Base-by-base conservation (phyloP, 2,888 invertebrate genomes). In the Amphipyra tragopoginis region DNA sequence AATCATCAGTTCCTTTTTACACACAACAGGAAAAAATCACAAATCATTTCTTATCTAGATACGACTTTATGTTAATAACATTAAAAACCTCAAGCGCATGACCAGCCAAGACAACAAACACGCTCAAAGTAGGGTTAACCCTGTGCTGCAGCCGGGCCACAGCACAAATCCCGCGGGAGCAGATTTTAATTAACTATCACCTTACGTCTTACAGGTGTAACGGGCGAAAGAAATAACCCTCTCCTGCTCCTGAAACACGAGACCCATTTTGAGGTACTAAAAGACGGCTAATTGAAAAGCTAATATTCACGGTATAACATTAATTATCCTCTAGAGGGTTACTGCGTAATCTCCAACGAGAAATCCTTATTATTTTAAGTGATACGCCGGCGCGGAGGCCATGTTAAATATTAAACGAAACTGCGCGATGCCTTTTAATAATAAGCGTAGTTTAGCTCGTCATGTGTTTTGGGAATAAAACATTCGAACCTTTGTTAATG, bases 231-330 rank as follows among this genome's bases (percentile, higher is more conserved):
- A 88, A 90, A 89, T 85, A 86, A 85, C 86, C 67, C 57, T 51
- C 67, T 49, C 66, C 58, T 64, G 72, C 77, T 74, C 75, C 75
- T 75, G 88, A 79, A 89, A 90, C 89, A 83, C 78, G 87, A 90
- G 87, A 88, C 81, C 89, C 88, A 85, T 91, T 90, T 88, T 87
- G 85, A 89, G 89, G 86, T 85, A 90, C 88, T 93, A 92, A 92
- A 92, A 93, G 88, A 89, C 86, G 87, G 85, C 89, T 93, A 93
- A 93, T 93, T 93, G 93, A 91, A 92, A 93, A 93, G 93, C 93
- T 93, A 93, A 93, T 93, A 93, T 92, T 90, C 92, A 86, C 85
- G 88, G 88, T 86, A 91, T 90, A 90, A 90, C 90, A 91, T 93
- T 93, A 93, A 93, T 93, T 93, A 92, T 90, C 86, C 92, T 87